Conservation (phyloP, 2,888 invertebrate species). For the Tetranychus piercei region DNA sequence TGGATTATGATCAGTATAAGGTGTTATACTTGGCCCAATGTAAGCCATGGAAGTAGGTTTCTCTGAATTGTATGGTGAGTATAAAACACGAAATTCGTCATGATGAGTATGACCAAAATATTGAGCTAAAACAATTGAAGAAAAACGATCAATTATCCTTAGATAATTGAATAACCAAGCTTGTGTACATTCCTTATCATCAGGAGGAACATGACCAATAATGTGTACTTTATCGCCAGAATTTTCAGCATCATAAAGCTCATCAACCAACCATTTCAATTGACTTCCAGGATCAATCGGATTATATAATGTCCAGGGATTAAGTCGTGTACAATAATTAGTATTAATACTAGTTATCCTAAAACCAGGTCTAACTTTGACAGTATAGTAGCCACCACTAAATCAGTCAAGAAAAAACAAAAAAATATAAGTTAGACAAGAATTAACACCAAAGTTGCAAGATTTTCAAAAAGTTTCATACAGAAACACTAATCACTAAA, state of each 20-base stretch:
- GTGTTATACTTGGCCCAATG: slow-evolving; percentile 63
- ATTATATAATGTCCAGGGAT: slow-evolving; percentile 36
- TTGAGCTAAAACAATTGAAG: slow-evolving; percentile 51
- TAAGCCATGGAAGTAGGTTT: slow-evolving; percentile 50
- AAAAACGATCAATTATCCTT: slow-evolving; percentile 41
- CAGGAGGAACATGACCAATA: slow-evolving; percentile 60
- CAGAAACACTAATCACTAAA: not conserved
- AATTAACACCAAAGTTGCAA: not conserved
- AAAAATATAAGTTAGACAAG: not conserved
- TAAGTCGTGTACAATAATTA: slow-evolving; percentile 52
- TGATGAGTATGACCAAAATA: slow-evolving; percentile 80
- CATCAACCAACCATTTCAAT: slow-evolving; percentile 56
- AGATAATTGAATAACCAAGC: slow-evolving; percentile 41
- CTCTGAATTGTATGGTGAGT: slow-evolving; percentile 33
- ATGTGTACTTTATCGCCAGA: slow-evolving; percentile 58
- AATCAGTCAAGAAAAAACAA: not conserved
- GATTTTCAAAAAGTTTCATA: not conserved
- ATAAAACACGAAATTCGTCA: slow-evolving; percentile 69
- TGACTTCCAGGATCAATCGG: slow-evolving; percentile 49
- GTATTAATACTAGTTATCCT: slow-evolving; percentile 58
- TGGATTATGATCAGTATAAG: slow-evolving; percentile 55
- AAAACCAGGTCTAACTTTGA: slow-evolving; percentile 47
- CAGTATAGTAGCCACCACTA: slow-evolving; percentile 58
- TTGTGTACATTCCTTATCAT: slow-evolving; percentile 44
- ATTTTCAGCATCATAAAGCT: slow-evolving; percentile 51